These are phyloP conservation scores for Camponotus pennsylvanicus DNA, from an alignment of 1,140 invertebrate genomes.

Conservation along the genomic window DNA sequence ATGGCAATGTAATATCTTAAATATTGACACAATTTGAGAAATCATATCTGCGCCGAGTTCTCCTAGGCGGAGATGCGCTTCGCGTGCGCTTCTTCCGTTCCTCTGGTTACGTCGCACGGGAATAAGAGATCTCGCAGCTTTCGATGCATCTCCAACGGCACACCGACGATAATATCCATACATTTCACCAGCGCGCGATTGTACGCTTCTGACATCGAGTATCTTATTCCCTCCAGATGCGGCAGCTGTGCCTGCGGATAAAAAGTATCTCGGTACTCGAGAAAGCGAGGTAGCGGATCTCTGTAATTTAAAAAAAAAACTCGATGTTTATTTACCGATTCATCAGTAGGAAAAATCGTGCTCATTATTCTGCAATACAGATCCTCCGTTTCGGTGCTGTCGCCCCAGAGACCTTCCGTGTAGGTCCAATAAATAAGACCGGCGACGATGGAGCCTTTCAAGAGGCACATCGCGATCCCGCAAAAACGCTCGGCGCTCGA, in stretches of 20 bases:
- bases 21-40: slow-evolving; percentile 18
- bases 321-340: neutral
- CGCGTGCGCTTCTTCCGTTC: neutral
- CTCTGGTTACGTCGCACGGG: slow-evolving; percentile 26
- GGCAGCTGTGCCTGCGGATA: slow-evolving; percentile 65
- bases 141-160: slow-evolving; percentile 59
- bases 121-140: slow-evolving; percentile 62
- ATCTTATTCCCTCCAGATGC: slow-evolving; percentile 64
- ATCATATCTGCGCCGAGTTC: neutral
- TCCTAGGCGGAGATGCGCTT: neutral
- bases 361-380: slow-evolving; percentile 74
- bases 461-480: slow-evolving; percentile 44
- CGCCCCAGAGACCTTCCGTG: slow-evolving; percentile 78
- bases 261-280: neutral
- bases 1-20: neutral
- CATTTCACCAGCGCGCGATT: slow-evolving; percentile 67
- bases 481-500: slow-evolving; percentile 48
- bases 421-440: slow-evolving; percentile 79
- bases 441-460: slow-evolving; percentile 70
- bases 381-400: slow-evolving; percentile 72
- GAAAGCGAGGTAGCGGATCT: neutral
- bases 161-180: slow-evolving; percentile 64
- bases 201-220: slow-evolving; percentile 70
- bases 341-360: slow-evolving; percentile 36
- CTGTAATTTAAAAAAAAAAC: neutral